Conservation (phyloP, 2,113 vertebrate genomes). For the Illadopsis cleaveri region DNA sequence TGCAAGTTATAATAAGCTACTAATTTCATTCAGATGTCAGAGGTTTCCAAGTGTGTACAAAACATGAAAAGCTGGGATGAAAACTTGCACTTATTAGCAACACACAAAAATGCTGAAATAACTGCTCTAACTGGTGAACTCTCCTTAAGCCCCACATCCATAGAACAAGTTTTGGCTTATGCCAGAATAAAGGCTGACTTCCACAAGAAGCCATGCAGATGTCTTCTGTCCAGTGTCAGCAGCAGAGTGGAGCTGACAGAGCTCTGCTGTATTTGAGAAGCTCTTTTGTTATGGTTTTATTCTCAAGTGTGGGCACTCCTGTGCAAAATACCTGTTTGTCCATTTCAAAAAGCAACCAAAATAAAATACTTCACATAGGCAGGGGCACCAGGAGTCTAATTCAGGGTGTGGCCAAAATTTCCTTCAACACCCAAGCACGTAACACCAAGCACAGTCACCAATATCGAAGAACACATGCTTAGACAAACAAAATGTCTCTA, state of each 20-base stretch:
- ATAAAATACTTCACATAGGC: not conserved
- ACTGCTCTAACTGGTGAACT: not conserved
- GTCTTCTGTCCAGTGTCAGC: not conserved
- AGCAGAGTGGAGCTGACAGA: not conserved
- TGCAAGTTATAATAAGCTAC: not conserved
- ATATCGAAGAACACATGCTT: fast-evolving
- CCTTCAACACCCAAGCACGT: not conserved
- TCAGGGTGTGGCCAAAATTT: not conserved
- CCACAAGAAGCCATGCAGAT: not conserved
- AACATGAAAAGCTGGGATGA: not conserved
- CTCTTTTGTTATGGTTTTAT: not conserved
- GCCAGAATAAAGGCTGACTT: not conserved
- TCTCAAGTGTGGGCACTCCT: not conserved
- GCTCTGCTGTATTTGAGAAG: not conserved
- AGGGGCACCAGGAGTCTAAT: not conserved
- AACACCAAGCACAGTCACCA: not conserved
- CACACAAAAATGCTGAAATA: not conserved
- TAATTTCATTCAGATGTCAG: not conserved
- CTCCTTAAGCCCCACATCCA: not conserved
- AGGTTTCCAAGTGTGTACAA: not conserved
- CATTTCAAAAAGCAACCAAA: not conserved
- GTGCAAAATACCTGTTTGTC: not conserved
- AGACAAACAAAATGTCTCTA: not conserved
- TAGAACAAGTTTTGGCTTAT: not conserved
- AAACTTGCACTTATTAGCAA: not conserved